These are phyloP conservation scores for Lasaia peninsularis DNA, from an alignment of 1,140 invertebrate genomes.

Conservation along the genomic window DNA sequence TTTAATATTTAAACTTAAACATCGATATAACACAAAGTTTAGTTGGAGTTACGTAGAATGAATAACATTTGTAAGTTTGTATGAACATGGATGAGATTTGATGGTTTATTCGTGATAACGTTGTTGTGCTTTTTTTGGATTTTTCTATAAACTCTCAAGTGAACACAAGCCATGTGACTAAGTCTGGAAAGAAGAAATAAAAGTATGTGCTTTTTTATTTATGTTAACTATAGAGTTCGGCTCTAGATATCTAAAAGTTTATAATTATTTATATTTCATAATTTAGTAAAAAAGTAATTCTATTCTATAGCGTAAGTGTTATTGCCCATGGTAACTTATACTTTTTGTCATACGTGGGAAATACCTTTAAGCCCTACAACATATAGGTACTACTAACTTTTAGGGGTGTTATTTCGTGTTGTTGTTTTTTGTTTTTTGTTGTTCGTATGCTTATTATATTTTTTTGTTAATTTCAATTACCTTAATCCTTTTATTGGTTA, in stretches of 20 bases:
- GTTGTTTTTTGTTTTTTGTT: too few relatives aligned
- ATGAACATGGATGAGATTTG: constrained; percentile 28
- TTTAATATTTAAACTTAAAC: constrained; percentile 16
- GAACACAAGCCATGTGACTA: constrained; percentile 68
- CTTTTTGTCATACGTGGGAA: too few relatives aligned
- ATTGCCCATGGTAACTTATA: too few relatives aligned
- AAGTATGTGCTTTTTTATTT: constrained; percentile 61
- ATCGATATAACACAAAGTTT: constrained; percentile 23
- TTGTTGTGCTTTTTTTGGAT: constrained; percentile 54
- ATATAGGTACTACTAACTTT: too few relatives aligned
- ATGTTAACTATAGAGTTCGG: not conserved
- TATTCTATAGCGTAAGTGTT: too few relatives aligned
- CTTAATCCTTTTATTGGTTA: too few relatives aligned
- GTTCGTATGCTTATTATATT: too few relatives aligned
- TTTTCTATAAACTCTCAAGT: constrained; percentile 58
- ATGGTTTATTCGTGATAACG: constrained; percentile 43
- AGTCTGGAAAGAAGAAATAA: constrained; percentile 49
- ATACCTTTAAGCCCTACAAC: too few relatives aligned
- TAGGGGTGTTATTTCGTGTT: too few relatives aligned
- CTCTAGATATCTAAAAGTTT: not conserved
- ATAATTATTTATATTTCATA: not conserved
- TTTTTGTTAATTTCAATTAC: too few relatives aligned
- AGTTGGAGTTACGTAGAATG: constrained; percentile 16
- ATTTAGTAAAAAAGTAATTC: not conserved
- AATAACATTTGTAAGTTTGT: constrained; percentile 16